These are phyloP conservation scores for Columba guinea DNA, from an alignment of 2,797 vertebrate species.

Conservation along the genomic window DNA sequence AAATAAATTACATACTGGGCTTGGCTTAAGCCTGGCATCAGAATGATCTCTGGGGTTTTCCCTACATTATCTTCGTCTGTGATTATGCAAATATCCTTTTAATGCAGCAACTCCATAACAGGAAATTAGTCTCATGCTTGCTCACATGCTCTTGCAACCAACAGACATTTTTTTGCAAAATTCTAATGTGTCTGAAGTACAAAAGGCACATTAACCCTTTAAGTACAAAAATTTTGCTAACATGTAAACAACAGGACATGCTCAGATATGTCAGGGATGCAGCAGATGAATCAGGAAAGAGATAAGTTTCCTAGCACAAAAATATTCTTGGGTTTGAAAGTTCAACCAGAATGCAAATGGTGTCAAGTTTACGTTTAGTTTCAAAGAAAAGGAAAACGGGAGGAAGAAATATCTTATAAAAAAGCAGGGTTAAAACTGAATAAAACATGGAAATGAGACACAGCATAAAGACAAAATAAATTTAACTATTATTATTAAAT, in stretches of 20 bases:
- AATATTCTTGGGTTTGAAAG: slow-evolving; percentile 45
- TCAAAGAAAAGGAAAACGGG: background rate
- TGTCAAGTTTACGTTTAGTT: slow-evolving; percentile 1
- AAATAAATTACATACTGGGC: slow-evolving; percentile 65
- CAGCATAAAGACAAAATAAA: background rate
- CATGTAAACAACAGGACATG: slow-evolving; percentile 14
- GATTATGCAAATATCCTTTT: slow-evolving; percentile 78
- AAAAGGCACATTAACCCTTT: slow-evolving; percentile 34
- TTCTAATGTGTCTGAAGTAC: slow-evolving; percentile 39
- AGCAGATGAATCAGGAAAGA: slow-evolving; percentile 15
- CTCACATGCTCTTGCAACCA: slow-evolving; percentile 44
- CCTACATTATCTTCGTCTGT: slow-evolving; percentile 66
- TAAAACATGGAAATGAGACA: background rate
- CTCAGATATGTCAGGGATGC: background rate
- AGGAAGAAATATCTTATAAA: background rate
- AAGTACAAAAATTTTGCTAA: background rate
- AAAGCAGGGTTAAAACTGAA: background rate
- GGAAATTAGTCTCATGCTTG: slow-evolving; percentile 61
- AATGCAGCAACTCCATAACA: slow-evolving; percentile 72
- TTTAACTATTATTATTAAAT: background rate
- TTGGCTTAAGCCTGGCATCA: slow-evolving; percentile 69
- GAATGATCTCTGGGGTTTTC: slow-evolving; percentile 69
- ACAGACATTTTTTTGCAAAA: slow-evolving; percentile 54
- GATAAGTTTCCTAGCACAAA: slow-evolving; percentile 8
- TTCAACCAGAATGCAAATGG: slow-evolving; percentile 34